Evolutionary conservation across 1,140 invertebrate species (phyloP), one percentile per base, ranked within the genome.

Genomic region (Apocrypta bakeri): DNA sequence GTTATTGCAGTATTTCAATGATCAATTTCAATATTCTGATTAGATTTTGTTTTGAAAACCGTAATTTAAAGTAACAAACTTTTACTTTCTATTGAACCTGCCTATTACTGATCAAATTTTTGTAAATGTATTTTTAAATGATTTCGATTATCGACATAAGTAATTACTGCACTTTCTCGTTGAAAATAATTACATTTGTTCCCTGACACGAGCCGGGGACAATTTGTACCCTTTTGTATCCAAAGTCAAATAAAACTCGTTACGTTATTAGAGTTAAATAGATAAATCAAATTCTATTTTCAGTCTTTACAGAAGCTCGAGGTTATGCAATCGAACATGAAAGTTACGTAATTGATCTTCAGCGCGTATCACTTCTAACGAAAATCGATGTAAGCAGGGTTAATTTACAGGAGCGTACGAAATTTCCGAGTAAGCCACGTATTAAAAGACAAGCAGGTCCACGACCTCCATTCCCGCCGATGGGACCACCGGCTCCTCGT

Each of bases 241-340:
- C 48, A 17, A 6, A 17, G 4, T 21, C 21, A 4, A 56, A 56
- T n/a, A 56, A 14, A 56, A 3, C n/a, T n/a, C n/a, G n/a, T 56
- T 4, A 0, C 17, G 21, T 37, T 9, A 56, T 56, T 21, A 56
- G 1, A 42, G 12, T 14, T 42, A 11, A 56, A 56, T 1, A 42
- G 6, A 21, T 21, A 56, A 56, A 69, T 61, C 83, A 76, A 84
- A 79, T 86, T 82, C 12, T 76, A 79, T 85, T 90, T 92, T 29
- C 87, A 95, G 94, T 87, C 72, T 95, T 95, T 85, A 89, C 93
- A 82, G 88, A 87, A 21, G 94, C 94, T 4, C 93, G 94, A 9
- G 94, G 94, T 0, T 93, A 95, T 84, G 69, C 91, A 48, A 94
- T 95, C 61, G 94, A 94, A 85, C 92, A 93, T 37, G 84, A 91